Percentiles rank a stretch among this genome's conserved stretches.
Evolutionary conservation across 2,113 vertebrate species (phyloP).

Genomic region (Alligator sinensis): DNA sequence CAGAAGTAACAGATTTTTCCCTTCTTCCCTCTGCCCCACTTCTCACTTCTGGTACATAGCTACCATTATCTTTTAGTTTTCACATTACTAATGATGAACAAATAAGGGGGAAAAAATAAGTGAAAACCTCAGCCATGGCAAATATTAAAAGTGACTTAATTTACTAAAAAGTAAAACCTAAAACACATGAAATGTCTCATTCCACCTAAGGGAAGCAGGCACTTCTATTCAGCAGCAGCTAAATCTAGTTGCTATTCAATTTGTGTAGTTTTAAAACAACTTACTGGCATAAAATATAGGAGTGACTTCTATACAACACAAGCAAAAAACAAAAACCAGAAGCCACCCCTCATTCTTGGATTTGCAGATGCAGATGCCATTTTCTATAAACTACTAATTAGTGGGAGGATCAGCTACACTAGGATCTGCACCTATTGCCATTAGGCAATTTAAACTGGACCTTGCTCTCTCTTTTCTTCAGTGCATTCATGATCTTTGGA

Average conservation of each 20-base stretch:
- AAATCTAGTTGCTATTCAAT: neutral
- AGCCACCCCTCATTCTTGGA: neutral
- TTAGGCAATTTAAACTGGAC: constrained; percentile 70
- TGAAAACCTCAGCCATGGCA: constrained; percentile 23
- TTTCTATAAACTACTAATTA: constrained; percentile 16
- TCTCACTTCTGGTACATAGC: neutral
- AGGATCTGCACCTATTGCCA: neutral
- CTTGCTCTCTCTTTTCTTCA: constrained; percentile 74
- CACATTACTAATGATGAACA: constrained; percentile 36
- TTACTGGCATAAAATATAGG: constrained; percentile 10
- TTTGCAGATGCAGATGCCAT: constrained; percentile 27
- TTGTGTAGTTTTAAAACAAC: neutral
- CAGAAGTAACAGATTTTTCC: neutral
- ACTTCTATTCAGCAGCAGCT: neutral
- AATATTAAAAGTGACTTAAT: constrained; percentile 23
- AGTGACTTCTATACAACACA: neutral
- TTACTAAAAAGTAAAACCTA: constrained; percentile 53
- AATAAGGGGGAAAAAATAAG: neutral
- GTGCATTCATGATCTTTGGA: constrained; percentile 83
- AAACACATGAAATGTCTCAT: neutral
- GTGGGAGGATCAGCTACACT: constrained; percentile 24
- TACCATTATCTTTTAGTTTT: neutral
- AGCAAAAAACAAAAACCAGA: neutral
- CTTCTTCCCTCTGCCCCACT: neutral
- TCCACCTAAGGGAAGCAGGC: neutral